phyloP scores from a whole-genome alignment of 2,113 vertebrate genomes.

The Galeopterus variegatus region DNA sequence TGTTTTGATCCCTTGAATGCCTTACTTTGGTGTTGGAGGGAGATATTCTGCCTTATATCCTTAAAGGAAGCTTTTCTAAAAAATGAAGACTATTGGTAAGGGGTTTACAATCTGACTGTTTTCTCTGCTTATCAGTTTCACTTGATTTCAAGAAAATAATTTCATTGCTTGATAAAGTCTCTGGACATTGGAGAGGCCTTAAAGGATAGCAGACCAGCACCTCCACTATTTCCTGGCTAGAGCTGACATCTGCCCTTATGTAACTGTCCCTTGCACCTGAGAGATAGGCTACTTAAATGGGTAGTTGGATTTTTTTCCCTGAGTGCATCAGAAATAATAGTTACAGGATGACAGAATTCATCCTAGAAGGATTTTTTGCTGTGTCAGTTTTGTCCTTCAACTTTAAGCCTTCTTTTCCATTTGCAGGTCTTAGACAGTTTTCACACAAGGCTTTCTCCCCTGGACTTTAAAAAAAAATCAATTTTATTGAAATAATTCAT shows the following conservation, averaged over 20 bases:
- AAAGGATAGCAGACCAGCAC: background rate
- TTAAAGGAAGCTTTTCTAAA: background rate
- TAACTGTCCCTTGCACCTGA: background rate
- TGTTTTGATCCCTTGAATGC: background rate
- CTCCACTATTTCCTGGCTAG: background rate
- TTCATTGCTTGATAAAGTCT: conserved; percentile 11
- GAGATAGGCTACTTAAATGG: background rate
- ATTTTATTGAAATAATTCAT: conserved; percentile 37
- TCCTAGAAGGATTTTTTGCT: background rate
- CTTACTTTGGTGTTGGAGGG: background rate
- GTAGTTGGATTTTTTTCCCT: too few relatives aligned
- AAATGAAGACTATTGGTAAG: background rate
- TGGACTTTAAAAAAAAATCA: background rate
- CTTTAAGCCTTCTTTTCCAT: background rate
- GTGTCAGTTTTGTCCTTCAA: background rate
- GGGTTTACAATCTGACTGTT: background rate
- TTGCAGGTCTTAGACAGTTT: background rate
- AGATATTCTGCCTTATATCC: background rate
- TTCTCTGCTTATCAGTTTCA: background rate
- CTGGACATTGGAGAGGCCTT: background rate
- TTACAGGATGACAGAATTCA: background rate
- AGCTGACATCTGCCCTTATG: background rate
- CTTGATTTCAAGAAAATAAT: background rate
- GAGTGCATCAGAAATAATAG: background rate
- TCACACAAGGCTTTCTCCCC: background rate